These are phyloP conservation scores for Chinchilla lanigera DNA, from an alignment of 2,113 vertebrate genomes.

Conservation along the genomic window DNA sequence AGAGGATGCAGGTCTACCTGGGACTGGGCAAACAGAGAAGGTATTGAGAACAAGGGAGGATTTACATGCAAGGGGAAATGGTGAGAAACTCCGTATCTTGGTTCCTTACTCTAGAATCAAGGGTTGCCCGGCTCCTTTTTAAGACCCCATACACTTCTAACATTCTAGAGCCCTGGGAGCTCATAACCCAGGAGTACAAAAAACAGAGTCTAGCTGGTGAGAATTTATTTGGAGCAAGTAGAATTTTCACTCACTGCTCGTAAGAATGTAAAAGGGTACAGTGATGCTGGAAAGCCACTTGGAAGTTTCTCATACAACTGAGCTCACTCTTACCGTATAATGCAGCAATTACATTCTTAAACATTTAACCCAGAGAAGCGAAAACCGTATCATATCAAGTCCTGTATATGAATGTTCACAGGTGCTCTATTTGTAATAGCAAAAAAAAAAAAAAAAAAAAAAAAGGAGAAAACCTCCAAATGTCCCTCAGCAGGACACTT, in stretches of 20 bases:
- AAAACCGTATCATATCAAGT: background rate
- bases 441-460: background rate
- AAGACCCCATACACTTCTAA: background rate
- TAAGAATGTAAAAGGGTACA: background rate
- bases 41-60: background rate
- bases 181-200: background rate
- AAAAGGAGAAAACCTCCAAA: background rate
- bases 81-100: background rate
- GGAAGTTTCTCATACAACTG: background rate
- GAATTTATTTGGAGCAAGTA: accelerated
- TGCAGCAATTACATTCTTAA: background rate
- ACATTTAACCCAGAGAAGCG: background rate
- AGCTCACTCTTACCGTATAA: background rate
- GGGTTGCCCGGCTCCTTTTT: background rate
- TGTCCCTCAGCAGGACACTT: background rate
- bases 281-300: background rate
- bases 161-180: background rate
- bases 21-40: background rate
- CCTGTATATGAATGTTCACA: background rate
- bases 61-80: no score
- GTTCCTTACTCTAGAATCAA: background rate
- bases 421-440: background rate
- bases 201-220: background rate
- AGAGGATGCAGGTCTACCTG: background rate
- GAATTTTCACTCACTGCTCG: background rate